A percentile compares a stretch with the other conserved stretches of the same genome.
Evolutionary conservation across 1,140 invertebrate species (phyloP).

Genomic region (Episyrphus balteatus): DNA sequence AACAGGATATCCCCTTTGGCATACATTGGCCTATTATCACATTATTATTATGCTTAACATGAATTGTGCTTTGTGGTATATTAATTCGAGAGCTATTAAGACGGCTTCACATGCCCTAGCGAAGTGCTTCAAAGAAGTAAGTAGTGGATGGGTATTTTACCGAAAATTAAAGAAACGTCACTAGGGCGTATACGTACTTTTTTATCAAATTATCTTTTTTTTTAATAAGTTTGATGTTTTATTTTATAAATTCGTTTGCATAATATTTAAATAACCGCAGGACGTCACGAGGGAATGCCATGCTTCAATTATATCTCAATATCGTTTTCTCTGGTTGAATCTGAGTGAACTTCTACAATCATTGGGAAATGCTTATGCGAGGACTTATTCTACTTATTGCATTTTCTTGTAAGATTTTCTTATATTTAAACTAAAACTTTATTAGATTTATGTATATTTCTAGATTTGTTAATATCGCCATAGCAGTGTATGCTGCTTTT

Average conservation of each 20-base stretch:
- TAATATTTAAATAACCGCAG: slow-evolving; percentile 18
- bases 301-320: slow-evolving; percentile 42
- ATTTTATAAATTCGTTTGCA: background rate
- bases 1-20: slow-evolving; percentile 41
- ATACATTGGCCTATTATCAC: slow-evolving; percentile 48
- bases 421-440: background rate
- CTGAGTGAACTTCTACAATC: slow-evolving; percentile 47
- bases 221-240: background rate
- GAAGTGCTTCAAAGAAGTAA: slow-evolving; percentile 39
- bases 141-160: background rate
- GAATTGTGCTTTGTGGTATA: slow-evolving; percentile 53
- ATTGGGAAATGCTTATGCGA: slow-evolving; percentile 48
- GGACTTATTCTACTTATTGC: slow-evolving; percentile 49
- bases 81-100: slow-evolving; percentile 49
- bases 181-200: too few relatives aligned
- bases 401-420: slow-evolving; percentile 42
- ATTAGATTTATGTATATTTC: background rate
- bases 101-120: slow-evolving; percentile 43
- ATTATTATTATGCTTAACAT: slow-evolving; percentile 54
- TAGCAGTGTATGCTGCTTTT: slow-evolving; percentile 45
- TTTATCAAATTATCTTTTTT: too few relatives aligned
- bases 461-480: slow-evolving; percentile 43
- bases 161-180: too few relatives aligned
- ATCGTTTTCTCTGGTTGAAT: slow-evolving; percentile 47
- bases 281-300: slow-evolving; percentile 42